A percentile compares a stretch with the other conserved stretches of the same genome.
These are phyloP conservation scores for Haliclystus octoradiatus DNA, from an alignment of 30 jellyfish, hydroid and myxozoan genomes.

Conservation along the genomic window DNA sequence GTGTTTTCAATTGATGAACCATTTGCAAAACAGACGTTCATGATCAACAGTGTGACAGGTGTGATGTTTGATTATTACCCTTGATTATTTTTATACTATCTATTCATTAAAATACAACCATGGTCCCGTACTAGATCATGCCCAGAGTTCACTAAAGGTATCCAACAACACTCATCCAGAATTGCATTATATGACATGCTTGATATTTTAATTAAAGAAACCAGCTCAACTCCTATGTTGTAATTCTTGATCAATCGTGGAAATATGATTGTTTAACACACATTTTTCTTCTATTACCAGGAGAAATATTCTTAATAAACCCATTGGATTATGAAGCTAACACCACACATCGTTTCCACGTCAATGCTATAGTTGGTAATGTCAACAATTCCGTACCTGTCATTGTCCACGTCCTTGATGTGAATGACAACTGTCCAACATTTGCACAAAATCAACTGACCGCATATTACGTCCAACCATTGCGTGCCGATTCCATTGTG, in stretches of 20 bases:
- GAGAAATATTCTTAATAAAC: conserved; percentile 17
- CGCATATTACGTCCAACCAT: conserved; percentile 54
- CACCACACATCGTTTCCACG: conserved; percentile 41
- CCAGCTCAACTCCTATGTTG: too few relatives aligned
- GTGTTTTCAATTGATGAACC: not conserved
- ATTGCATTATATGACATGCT: too few relatives aligned
- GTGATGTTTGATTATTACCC: not conserved
- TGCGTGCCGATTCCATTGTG: conserved; percentile 25
- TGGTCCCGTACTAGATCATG: too few relatives aligned
- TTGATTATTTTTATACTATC: too few relatives aligned
- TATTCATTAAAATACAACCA: too few relatives aligned
- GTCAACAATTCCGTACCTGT: conserved; percentile 32
- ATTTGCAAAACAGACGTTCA: conserved; percentile 12
- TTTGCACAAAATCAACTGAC: conserved; percentile 20
- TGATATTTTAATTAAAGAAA: too few relatives aligned
- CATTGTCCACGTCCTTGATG: conserved; percentile 60
- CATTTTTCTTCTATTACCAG: conserved; percentile 10
- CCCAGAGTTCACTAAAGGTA: too few relatives aligned
- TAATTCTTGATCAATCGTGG: too few relatives aligned
- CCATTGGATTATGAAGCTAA: conserved; percentile 33
- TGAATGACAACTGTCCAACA: conserved; percentile 75
- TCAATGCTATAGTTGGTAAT: conserved; percentile 42
- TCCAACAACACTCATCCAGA: too few relatives aligned
- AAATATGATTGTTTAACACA: too few relatives aligned
- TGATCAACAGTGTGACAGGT: conserved; percentile 16